These are phyloP conservation scores for Chlorops oryzae DNA, from an alignment of 1,140 invertebrate genomes.

Conservation along the genomic window DNA sequence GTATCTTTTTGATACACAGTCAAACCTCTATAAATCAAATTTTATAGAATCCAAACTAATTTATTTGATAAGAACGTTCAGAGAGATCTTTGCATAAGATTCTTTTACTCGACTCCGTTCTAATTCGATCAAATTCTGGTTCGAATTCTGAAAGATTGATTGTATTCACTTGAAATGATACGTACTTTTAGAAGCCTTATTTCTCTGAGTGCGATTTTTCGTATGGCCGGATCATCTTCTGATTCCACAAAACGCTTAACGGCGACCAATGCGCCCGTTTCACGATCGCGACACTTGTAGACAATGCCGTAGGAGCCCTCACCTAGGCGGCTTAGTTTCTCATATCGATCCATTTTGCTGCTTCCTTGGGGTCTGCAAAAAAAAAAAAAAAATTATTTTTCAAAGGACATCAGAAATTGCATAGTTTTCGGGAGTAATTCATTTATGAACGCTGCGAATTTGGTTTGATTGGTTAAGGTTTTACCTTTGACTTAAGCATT, in stretches of 20 bases:
- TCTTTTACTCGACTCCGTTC: too few relatives aligned
- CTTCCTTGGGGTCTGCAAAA: slow-evolving; percentile 69
- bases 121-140: too few relatives aligned
- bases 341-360: slow-evolving; percentile 95
- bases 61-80: too few relatives aligned
- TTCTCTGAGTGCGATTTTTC: slow-evolving; percentile 96
- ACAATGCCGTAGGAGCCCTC: slow-evolving; percentile 98
- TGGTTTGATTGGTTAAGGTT: slow-evolving; percentile 2
- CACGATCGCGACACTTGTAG: slow-evolving; percentile 95
- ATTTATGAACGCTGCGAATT: neutral
- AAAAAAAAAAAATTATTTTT: slow-evolving; percentile 3
- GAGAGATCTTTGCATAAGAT: too few relatives aligned
- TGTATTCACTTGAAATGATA: too few relatives aligned
- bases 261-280: slow-evolving; percentile 92
- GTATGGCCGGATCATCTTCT: slow-evolving; percentile 96
- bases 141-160: too few relatives aligned
- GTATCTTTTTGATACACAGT: too few relatives aligned
- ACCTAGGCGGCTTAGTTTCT: slow-evolving; percentile 91
- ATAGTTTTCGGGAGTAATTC: neutral
- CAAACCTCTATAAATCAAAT: too few relatives aligned
- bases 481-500: slow-evolving; percentile 46
- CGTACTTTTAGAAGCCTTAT: slow-evolving; percentile 97
- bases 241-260: slow-evolving; percentile 99
- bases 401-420: too few relatives aligned
- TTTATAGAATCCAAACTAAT: too few relatives aligned